These are phyloP conservation scores for Callorhinus ursinus DNA, from an alignment of 2,113 vertebrate species.

Conservation along the genomic window DNA sequence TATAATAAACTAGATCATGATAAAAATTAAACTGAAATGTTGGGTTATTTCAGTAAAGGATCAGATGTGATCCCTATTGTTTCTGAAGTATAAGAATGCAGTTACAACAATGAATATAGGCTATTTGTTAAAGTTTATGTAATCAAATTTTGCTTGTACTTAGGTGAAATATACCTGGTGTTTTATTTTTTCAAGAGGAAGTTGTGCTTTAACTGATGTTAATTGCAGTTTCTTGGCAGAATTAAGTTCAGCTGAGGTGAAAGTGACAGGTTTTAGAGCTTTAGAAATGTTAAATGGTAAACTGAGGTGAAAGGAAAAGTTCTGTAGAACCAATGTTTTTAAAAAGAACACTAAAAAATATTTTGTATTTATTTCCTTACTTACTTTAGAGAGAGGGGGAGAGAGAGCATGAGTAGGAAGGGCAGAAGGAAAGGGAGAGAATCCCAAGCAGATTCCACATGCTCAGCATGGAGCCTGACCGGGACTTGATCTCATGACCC, in stretches of 20 bases:
- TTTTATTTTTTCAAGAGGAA: constrained; percentile 45
- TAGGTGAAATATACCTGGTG: background rate
- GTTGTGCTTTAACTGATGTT: constrained; percentile 19
- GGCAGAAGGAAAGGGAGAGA: background rate
- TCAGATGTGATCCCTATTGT: background rate
- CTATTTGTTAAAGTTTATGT: background rate
- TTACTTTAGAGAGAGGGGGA: background rate
- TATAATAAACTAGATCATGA: constrained; percentile 18
- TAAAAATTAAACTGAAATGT: constrained; percentile 12
- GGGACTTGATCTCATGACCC: background rate
- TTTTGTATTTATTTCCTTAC: background rate
- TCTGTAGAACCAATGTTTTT: background rate
- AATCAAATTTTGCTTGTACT: constrained; percentile 9
- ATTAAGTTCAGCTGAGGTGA: constrained; percentile 7
- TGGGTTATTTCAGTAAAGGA: background rate
- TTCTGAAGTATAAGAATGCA: background rate
- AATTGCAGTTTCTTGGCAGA: constrained; percentile 49
- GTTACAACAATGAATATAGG: background rate
- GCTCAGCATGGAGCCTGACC: background rate
- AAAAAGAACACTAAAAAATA: background rate
- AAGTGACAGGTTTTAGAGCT: constrained; percentile 30
- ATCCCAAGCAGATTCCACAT: background rate
- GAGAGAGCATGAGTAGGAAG: background rate
- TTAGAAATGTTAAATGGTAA: constrained; percentile 16
- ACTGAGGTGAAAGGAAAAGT: constrained; percentile 20